A percentile compares a stretch with the other conserved stretches of the same genome.
Conservation (phyloP, 2,797 vertebrate species). For the Decapterus maruadsi region DNA sequence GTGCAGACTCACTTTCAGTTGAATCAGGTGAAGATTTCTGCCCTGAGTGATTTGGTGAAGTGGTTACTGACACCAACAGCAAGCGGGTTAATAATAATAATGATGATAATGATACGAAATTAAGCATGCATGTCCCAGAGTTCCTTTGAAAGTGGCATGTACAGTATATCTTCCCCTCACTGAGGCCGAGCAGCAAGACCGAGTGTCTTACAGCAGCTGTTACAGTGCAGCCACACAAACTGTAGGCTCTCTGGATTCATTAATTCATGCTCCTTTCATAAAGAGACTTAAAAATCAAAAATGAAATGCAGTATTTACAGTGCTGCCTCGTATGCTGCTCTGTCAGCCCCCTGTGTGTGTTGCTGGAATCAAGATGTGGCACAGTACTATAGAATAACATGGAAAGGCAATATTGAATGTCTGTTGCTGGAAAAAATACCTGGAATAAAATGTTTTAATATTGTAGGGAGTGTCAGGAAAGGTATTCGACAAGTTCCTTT, state of each 20-base stretch:
- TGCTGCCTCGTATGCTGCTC: too few relatives aligned
- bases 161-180: background rate
- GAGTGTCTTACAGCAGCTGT: background rate
- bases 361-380: background rate
- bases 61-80: background rate
- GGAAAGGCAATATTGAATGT: background rate
- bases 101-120: background rate
- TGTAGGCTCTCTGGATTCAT: background rate
- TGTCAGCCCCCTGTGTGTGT: background rate
- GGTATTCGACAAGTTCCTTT: too few relatives aligned
- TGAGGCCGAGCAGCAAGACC: background rate
- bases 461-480: background rate
- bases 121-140: background rate
- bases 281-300: too few relatives aligned
- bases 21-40: background rate
- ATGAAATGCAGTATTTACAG: background rate
- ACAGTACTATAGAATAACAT: background rate
- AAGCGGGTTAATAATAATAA: background rate
- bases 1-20: background rate
- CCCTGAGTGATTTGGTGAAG: background rate
- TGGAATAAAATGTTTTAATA: too few relatives aligned
- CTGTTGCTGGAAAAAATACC: background rate
- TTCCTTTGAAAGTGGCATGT: background rate
- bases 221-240: conserved; percentile 6
- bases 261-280: background rate